Evolutionary conservation across 2,888 invertebrate species (phyloP).

Genomic region (Limnephilus rhombicus): DNA sequence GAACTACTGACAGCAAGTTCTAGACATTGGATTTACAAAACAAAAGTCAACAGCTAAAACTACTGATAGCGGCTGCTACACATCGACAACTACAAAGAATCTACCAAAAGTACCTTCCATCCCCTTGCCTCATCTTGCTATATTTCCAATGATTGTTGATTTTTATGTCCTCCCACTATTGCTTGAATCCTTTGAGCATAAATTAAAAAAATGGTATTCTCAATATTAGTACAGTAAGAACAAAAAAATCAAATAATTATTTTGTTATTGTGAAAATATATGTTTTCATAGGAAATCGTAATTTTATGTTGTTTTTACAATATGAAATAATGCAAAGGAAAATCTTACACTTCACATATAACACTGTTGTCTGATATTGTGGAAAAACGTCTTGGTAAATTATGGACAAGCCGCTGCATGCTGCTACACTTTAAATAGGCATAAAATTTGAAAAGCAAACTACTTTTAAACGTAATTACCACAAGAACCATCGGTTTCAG

Average conservation of each 20-base stretch:
- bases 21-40: background rate
- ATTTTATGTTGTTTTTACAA: background rate
- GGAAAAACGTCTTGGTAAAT: no score
- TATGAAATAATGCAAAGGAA: background rate
- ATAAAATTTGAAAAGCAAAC: no score
- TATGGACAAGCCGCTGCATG: no score
- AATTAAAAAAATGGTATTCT: background rate
- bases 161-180: background rate
- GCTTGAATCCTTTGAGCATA: background rate
- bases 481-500: no score
- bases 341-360: background rate
- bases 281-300: background rate
- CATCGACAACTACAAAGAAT: constrained; percentile 5
- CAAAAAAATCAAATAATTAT: background rate
- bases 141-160: constrained; percentile 7
- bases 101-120: constrained; percentile 18
- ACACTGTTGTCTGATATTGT: background rate
- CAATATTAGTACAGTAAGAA: background rate
- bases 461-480: no score
- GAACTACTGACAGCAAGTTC: background rate
- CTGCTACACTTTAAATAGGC: no score
- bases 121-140: constrained; percentile 19
- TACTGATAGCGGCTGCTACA: background rate
- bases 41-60: background rate
- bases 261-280: background rate